Evolutionary conservation across 2,113 vertebrate species (phyloP).

Genomic region (Geococcyx californianus): DNA sequence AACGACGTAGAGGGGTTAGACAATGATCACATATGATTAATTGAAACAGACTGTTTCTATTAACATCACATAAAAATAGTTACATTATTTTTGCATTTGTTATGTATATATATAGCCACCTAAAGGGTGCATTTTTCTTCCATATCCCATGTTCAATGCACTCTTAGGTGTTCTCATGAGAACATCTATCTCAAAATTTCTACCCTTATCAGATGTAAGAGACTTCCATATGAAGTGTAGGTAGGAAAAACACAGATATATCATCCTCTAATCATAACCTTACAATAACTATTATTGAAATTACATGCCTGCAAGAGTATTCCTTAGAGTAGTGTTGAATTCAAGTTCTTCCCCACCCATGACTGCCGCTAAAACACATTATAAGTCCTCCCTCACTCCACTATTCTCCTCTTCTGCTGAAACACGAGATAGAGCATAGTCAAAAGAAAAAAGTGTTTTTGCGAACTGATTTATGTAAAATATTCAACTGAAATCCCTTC

Average conservation of each 20-base stretch:
- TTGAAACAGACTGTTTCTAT: background rate
- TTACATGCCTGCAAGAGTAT: background rate
- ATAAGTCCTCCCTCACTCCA: background rate
- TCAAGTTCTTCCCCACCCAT: background rate
- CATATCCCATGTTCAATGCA: accelerated
- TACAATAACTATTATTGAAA: background rate
- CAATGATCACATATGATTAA: background rate
- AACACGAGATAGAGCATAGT: background rate
- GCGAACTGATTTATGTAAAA: background rate
- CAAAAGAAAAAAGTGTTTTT: background rate
- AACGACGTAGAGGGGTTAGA: accelerated
- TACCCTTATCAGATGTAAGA: background rate
- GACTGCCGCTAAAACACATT: background rate
- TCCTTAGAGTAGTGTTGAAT: background rate
- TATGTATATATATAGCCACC: background rate
- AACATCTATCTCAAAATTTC: background rate
- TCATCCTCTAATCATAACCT: background rate
- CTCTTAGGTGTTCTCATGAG: background rate
- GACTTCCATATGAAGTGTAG: background rate
- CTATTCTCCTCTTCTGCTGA: background rate
- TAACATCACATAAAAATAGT: background rate
- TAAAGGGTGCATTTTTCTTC: background rate
- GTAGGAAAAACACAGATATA: background rate
- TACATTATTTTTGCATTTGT: background rate
- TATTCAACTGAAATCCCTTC: background rate